Base-by-base conservation (phyloP, 2,113 vertebrate genomes). In the Psephotus haematonotus region DNA sequence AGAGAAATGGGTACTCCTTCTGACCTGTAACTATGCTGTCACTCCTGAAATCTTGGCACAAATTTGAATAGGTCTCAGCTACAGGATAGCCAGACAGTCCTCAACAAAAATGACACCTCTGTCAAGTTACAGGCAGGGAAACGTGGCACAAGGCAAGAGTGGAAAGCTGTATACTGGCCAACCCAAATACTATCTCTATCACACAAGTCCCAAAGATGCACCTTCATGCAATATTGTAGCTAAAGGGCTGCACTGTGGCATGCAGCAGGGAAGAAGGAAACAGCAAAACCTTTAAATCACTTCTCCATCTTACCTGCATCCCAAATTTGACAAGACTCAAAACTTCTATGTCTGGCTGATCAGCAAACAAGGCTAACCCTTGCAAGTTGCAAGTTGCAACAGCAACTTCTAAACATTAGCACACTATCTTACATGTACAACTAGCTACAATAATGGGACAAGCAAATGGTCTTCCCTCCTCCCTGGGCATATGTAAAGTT, bases 341-440 rank as follows among this genome's bases (percentile, higher is more conserved):
- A 74, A 39, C 8, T 17, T 47, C 71, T 62, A 0, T 11, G 60
- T 28, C 28, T 35, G 63, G 14, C 33, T 53, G 27, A 69, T 22
- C 18, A 82, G 53, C 29, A 80, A 74, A 52, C 14, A 49, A 18
- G 16, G 35, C 8, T 67, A 50, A 39, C 6, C 20, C 83, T n/a
- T n/a, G n/a, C n/a, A n/a, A n/a, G n/a, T n/a, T n/a, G n/a, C n/a
- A n/a, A n/a, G n/a, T n/a, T 59, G 69, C 55, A 74, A 62, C 59
- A 65, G 17, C 55, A 90, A 2, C 43, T 87, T 67, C 52, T 69
- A 28, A 89, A 84, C 16, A 27, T 5, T 9, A 80, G 37, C 20
- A 22, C 4, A 2, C 5, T 19, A 15, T 17, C 47, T 44, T 22
- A 50, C 0, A 0, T 6, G 6, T 49, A 44, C 3, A 6, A 63